phyloP scores from a whole-genome alignment of 92 coral and sea anemone species.

The Phenganax marumi region DNA sequence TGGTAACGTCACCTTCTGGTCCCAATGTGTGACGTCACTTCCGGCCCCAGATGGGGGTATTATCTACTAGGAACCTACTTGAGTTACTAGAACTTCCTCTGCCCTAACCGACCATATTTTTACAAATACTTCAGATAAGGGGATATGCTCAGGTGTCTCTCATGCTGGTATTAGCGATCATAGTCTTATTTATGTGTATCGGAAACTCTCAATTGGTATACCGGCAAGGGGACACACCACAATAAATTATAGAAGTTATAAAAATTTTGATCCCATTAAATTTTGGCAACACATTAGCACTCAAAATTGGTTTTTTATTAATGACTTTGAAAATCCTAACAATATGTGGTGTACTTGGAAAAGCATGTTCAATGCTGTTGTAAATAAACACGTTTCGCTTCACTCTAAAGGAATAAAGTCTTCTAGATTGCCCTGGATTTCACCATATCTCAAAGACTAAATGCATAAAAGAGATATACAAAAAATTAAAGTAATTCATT shows the following conservation, averaged over 20 bases:
- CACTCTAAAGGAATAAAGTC: conserved; percentile 15
- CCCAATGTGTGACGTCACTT: too few relatives aligned
- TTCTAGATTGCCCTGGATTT: conserved; percentile 62
- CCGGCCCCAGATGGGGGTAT: too few relatives aligned
- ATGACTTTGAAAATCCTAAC: conserved; percentile 39
- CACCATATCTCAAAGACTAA: conserved; percentile 39
- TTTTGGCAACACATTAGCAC: conserved; percentile 31
- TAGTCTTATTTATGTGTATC: conserved; percentile 45
- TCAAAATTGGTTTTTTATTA: conserved; percentile 40
- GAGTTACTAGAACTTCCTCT: too few relatives aligned
- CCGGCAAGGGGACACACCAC: too few relatives aligned
- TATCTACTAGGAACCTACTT: too few relatives aligned
- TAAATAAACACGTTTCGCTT: conserved; percentile 50
- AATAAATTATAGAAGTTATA: too few relatives aligned
- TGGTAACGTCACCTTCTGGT: too few relatives aligned
- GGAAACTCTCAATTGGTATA: conserved; percentile 39
- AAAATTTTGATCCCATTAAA: too few relatives aligned
- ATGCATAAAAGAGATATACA: conserved; percentile 34
- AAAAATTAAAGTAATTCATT: neutral
- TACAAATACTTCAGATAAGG: too few relatives aligned
- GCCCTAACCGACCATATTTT: too few relatives aligned
- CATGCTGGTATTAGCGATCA: conserved; percentile 54
- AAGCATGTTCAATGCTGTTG: neutral
- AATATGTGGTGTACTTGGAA: conserved; percentile 54
- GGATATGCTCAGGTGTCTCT: conserved; percentile 51